Base-by-base conservation (phyloP, 1,140 invertebrate species). In the Agrypnia vestita region DNA sequence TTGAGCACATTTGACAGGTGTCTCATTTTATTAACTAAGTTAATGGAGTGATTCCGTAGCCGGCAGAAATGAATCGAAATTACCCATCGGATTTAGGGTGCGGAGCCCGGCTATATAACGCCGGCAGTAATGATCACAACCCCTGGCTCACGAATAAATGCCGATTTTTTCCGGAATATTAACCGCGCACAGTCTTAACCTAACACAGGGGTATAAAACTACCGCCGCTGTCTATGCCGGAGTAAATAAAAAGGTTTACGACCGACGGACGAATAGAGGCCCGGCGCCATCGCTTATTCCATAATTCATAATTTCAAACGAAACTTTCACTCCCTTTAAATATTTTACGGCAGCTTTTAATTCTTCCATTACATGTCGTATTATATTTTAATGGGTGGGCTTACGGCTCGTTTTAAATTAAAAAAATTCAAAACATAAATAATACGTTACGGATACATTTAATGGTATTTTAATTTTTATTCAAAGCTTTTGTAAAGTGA, bases 301-400 rank as follows among this genome's bases (percentile, higher is more conserved):
- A 73, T 73, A 73, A 73, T 73, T 73, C 49, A 55, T 73, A 73
- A 55, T 73, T 73, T 73, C 49, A n/a, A 73, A 73, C 53, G 71
- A 73, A 73, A 73, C 17, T 55, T 73, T 73, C 53, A 69, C 15
- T 69, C 64, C 64, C 64, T 69, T 49, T 69, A 69, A 69, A 69
- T 69, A 69, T 69, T 69, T 69, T 69, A 69, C 44, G 64, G 64
- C 44, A 12, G n/a, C 44, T n/a, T 69, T 69, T 69, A 69, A 69
- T 69, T 69, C 44, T 15, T 43, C 64, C 64, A 69, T 69, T 69
- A n/a, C 64, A 49, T 46, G 64, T 69, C 64, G 46, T 69, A 69
- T 69, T 69, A 47, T 44, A 47, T 47, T 69, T 69, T 69, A 69
- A 69, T 47, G 44, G 44, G 1, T 43, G 15, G 64, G 44, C 13